These are phyloP conservation scores for Vanacampus margaritifer DNA, from an alignment of 2,113 vertebrate species.

Conservation along the genomic window DNA sequence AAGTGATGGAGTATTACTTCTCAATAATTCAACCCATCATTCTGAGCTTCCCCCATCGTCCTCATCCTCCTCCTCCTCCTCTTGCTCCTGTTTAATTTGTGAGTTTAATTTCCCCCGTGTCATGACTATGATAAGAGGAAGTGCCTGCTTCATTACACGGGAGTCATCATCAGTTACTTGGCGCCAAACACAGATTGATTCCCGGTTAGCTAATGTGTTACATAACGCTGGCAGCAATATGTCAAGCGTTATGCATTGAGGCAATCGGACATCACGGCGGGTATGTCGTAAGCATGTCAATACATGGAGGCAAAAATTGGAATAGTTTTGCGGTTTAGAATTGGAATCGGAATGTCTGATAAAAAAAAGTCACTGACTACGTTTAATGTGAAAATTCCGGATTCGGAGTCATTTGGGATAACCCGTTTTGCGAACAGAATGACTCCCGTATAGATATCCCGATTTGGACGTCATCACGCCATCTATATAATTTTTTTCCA, in stretches of 20 bases:
- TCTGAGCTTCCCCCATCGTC: slow-evolving; percentile 4
- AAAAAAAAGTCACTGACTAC: background rate
- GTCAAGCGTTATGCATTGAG: slow-evolving; percentile 12
- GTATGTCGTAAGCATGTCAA: slow-evolving; percentile 4
- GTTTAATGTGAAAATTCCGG: too few species aligned
- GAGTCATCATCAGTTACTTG: slow-evolving; percentile 36
- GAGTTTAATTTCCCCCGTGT: slow-evolving; percentile 33
- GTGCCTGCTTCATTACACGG: slow-evolving; percentile 24
- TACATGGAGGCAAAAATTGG: background rate
- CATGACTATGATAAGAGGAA: slow-evolving; percentile 25
- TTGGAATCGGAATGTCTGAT: background rate
- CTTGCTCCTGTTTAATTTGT: slow-evolving; percentile 23
- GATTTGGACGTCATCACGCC: too few species aligned
- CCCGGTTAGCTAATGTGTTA: slow-evolving; percentile 34
- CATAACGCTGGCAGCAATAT: slow-evolving; percentile 13
- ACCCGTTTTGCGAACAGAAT: too few species aligned
- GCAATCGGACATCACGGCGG: slow-evolving; percentile 4
- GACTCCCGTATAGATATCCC: too few species aligned
- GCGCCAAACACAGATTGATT: slow-evolving; percentile 24
- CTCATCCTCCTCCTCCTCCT: background rate
- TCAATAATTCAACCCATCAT: slow-evolving; percentile 44
- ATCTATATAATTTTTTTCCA: too few species aligned
- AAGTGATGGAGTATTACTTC: slow-evolving; percentile 31
- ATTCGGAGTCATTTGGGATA: too few species aligned
- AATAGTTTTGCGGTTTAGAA: background rate